phyloP scores from a whole-genome alignment of 2,797 vertebrate genomes.

The Sorex maritimensis region DNA sequence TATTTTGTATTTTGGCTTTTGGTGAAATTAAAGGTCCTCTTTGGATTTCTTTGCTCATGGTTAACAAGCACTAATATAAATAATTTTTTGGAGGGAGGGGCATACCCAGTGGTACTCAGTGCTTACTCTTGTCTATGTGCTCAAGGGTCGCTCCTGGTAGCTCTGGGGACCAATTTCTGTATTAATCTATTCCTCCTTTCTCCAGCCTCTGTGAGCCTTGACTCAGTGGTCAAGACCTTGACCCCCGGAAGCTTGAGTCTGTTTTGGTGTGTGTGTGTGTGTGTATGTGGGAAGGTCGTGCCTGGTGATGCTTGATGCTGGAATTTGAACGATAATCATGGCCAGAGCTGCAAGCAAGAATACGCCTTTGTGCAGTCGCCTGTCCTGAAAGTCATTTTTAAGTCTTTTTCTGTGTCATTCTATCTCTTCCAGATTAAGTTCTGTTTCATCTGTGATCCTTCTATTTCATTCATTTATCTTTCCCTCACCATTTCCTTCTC shows the following conservation, averaged over 20 bases:
- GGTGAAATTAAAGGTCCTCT: not conserved
- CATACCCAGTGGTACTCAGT: no score
- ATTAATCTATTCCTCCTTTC: not conserved
- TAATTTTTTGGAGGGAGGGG: no score
- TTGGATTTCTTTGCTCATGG: not conserved
- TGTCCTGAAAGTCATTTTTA: not conserved
- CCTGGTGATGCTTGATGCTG: no score
- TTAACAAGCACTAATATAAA: not conserved
- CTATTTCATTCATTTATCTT: not conserved
- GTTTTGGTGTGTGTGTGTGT: no score
- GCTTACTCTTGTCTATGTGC: no score
- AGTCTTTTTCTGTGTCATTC: not conserved
- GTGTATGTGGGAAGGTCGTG: no score
- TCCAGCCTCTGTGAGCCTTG: not conserved
- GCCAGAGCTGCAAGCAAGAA: no score
- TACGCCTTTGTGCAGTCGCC: no score
- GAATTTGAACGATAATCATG: no score
- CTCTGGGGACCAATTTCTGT: not conserved
- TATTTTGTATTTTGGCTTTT: not conserved
- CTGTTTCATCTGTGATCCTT: not conserved
- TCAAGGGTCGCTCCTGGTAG: no score
- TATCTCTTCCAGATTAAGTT: not conserved
- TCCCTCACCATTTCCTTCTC: not conserved
- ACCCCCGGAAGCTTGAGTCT: not conserved
- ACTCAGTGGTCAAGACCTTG: not conserved